Conservation (phyloP, 2,888 invertebrate species). For the Drosophila antonietae region DNA sequence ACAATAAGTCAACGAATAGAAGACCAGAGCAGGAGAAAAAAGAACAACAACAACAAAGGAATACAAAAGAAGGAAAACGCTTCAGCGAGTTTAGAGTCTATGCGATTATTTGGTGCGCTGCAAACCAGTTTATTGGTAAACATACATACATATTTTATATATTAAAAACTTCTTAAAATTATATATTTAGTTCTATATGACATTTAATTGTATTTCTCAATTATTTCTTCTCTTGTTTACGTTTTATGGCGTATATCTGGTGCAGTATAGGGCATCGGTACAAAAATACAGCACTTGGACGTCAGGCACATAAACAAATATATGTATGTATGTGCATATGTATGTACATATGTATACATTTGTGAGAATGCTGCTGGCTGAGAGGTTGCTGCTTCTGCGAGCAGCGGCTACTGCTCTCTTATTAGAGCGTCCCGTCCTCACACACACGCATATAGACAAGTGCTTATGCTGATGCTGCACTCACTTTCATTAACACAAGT, state of each 20-base stretch:
- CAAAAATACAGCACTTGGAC: conserved; percentile 61
- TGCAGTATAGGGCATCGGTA: conserved; percentile 45
- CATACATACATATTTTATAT: not conserved
- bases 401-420: conserved; percentile 69
- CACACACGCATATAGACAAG: conserved; percentile 54
- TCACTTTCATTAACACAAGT: conserved; percentile 75
- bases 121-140: conserved; percentile 42
- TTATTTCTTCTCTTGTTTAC: not conserved
- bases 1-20: conserved; percentile 74
- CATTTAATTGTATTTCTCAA: not conserved
- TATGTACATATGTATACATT: conserved; percentile 3
- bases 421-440: conserved; percentile 56
- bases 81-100: conserved; percentile 35
- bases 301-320: conserved; percentile 52
- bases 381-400: conserved; percentile 39
- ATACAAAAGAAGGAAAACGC: conserved; percentile 54
- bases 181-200: not conserved
- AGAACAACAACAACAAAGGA: conserved; percentile 47
- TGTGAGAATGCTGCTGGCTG: conserved; percentile 46
- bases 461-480: conserved; percentile 74
- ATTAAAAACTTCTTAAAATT: not conserved
- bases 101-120: conserved; percentile 43
- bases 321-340: not conserved
- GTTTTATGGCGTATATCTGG: not conserved
- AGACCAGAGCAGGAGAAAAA: conserved; percentile 66